Evolutionary conservation across 2,113 vertebrate genomes (phyloP).

Genomic region (Gymnarchus niloticus): DNA sequence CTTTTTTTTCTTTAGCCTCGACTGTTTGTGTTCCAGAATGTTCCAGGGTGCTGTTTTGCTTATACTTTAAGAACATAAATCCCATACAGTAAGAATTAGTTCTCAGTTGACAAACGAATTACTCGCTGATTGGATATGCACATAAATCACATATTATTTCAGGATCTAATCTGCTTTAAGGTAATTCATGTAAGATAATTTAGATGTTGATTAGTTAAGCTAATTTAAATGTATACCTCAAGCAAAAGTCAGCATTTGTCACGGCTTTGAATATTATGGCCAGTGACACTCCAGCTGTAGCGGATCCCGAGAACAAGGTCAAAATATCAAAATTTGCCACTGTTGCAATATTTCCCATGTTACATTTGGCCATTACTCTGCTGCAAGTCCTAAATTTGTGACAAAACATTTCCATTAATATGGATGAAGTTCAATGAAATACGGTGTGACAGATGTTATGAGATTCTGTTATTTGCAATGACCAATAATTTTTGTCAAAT

Average conservation of each 20-base stretch:
- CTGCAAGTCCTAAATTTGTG: neutral
- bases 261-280: neutral
- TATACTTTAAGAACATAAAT: neutral
- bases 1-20: neutral
- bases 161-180: neutral
- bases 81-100: neutral
- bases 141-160: neutral
- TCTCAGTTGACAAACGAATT: neutral
- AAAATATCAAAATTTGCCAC: neutral
- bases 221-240: neutral
- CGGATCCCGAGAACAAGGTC: neutral
- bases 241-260: neutral
- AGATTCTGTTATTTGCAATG: slow-evolving; percentile 4
- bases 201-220: neutral
- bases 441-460: neutral
- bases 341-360: neutral
- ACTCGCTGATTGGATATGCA: neutral
- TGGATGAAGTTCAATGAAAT: neutral
- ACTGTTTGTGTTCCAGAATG: neutral
- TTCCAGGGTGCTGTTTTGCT: neutral
- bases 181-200: neutral
- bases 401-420: neutral
- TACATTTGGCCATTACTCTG: too few species aligned
- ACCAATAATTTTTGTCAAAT: neutral
- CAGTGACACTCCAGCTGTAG: neutral